Conservation (phyloP, 2,888 invertebrate genomes). For the Drosophila engyochracea region DNA sequence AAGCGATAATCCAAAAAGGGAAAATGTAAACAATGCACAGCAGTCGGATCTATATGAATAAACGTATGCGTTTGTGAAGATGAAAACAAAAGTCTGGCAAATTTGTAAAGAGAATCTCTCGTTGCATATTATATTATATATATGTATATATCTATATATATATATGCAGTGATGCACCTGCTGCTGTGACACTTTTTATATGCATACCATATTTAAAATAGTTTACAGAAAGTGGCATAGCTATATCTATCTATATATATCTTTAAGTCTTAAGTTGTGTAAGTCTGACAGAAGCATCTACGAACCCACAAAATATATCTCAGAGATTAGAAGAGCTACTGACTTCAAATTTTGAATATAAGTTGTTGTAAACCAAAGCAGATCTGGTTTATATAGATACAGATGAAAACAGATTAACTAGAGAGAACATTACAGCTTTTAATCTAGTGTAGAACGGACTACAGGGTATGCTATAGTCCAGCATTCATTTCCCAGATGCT, state of each 20-base stretch:
- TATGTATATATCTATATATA: neutral
- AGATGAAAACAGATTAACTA: neutral
- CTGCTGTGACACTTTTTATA: constrained; percentile 18
- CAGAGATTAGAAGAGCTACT: neutral
- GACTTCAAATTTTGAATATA: accelerated
- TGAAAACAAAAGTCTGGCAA: constrained; percentile 43
- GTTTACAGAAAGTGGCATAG: neutral
- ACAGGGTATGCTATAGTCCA: constrained; percentile 1
- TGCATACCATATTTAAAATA: constrained; percentile 3
- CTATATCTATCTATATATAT: neutral
- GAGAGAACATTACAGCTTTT: neutral
- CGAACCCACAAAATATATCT: neutral
- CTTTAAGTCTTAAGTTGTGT: neutral
- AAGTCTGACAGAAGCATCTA: neutral
- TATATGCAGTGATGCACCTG: constrained; percentile 35
- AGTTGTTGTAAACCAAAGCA: neutral
- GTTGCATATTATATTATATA: neutral
- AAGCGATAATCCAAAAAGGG: constrained; percentile 43
- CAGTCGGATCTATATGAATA: constrained; percentile 19
- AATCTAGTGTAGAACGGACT: neutral
- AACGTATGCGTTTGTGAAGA: constrained; percentile 15
- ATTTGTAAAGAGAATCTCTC: constrained; percentile 25
- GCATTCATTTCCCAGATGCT: neutral
- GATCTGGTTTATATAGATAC: neutral
- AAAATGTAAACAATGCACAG: constrained; percentile 75